Conservation (phyloP, 2,797 vertebrate genomes). For the Argyrosomus regius region DNA sequence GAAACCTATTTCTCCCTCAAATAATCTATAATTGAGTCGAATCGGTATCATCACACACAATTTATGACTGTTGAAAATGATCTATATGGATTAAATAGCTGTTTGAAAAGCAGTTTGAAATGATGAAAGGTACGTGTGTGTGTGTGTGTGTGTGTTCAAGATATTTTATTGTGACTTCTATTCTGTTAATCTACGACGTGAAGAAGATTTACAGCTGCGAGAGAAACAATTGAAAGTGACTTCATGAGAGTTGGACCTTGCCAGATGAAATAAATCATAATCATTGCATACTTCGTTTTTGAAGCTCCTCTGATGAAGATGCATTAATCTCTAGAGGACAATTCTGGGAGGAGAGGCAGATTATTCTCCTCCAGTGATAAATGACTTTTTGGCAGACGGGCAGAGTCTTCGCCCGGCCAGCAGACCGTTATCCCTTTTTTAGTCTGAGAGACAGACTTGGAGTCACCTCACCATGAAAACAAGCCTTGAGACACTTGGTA, state of each 20-base stretch:
- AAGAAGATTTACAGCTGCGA: conserved; percentile 29
- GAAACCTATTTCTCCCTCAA: conserved; percentile 1
- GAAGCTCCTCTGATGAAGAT: conserved; percentile 50
- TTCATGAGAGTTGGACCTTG: not conserved
- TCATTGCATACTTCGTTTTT: conserved; percentile 22
- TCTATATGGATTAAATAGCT: not conserved
- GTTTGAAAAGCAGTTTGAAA: not conserved
- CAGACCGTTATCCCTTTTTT: conserved; percentile 1
- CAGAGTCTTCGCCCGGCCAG: conserved; percentile 9
- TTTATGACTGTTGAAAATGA: not conserved
- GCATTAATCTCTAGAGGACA: conserved; percentile 47
- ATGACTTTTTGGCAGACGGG: conserved; percentile 28
- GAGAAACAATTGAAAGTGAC: conserved; percentile 19
- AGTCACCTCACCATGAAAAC: conserved; percentile 1
- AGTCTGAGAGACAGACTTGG: not conserved
- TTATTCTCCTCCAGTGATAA: conserved; percentile 28
- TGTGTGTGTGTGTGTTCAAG: conserved; percentile 6
- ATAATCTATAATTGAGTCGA: not conserved
- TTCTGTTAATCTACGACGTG: conserved; percentile 29
- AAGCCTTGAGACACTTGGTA: not conserved
- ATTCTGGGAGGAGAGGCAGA: conserved; percentile 29
- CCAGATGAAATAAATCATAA: conserved; percentile 37
- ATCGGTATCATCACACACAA: not conserved
- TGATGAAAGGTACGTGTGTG: not conserved
- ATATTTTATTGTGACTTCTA: conserved; percentile 12